Percentiles rank a stretch among this genome's conserved stretches.
These are phyloP conservation scores for Cacatua alba DNA, from an alignment of 2,113 vertebrate genomes.

Conservation along the genomic window DNA sequence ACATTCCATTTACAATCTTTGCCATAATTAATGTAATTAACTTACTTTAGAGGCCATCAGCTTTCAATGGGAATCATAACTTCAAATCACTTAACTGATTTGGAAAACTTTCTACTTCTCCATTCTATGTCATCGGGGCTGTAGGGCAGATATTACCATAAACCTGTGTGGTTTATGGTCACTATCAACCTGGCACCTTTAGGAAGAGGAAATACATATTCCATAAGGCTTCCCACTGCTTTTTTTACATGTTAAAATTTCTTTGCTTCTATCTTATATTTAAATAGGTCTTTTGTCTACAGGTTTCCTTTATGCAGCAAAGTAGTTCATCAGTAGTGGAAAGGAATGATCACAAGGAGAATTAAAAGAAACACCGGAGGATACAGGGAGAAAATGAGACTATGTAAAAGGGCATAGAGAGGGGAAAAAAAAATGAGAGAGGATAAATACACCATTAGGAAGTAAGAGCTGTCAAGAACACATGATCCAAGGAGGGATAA, in stretches of 20 bases:
- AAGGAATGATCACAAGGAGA: neutral
- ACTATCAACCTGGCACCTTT: neutral
- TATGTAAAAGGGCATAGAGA: neutral
- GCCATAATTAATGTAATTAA: neutral
- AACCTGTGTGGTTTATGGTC: neutral
- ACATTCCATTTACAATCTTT: neutral
- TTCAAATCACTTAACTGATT: neutral
- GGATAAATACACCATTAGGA: neutral
- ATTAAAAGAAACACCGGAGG: neutral
- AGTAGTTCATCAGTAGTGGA: neutral
- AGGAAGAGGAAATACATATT: neutral
- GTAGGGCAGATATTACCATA: neutral
- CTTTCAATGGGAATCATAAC: neutral
- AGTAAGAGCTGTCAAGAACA: neutral
- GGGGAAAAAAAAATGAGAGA: neutral
- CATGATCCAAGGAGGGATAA: neutral
- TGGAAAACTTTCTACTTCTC: neutral
- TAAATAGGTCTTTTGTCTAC: neutral
- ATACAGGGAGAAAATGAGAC: neutral
- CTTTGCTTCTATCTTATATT: neutral
- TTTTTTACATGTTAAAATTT: neutral
- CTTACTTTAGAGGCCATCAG: neutral
- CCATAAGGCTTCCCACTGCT: neutral
- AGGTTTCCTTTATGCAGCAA: neutral
- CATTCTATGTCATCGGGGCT: neutral